phyloP scores from a whole-genome alignment of 2,113 vertebrate species.

The Gulo gulo region DNA sequence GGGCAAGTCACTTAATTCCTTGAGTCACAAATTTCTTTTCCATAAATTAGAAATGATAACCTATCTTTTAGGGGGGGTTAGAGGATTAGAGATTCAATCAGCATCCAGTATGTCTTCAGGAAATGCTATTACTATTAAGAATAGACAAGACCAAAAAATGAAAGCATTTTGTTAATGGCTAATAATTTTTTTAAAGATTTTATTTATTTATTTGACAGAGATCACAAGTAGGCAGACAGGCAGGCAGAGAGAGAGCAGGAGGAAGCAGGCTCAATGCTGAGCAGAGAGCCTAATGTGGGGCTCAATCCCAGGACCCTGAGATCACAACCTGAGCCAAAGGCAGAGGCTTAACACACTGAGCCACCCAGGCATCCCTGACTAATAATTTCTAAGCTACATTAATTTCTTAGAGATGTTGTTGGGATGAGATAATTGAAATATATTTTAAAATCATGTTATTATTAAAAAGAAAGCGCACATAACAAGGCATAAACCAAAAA shows the following conservation, averaged over 20 bases:
- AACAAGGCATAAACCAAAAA: background rate
- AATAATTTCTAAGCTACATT: background rate
- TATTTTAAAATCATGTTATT: slow-evolving; percentile 22
- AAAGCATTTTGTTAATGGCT: background rate
- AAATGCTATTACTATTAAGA: background rate
- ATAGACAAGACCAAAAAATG: background rate
- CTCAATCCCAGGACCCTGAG: too few species aligned
- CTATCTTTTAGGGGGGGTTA: background rate
- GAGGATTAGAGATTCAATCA: background rate
- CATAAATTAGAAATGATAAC: background rate
- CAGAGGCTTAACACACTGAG: too few species aligned
- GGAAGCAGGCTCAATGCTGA: too few species aligned
- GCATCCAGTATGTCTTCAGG: background rate
- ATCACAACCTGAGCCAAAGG: too few species aligned
- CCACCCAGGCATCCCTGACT: background rate
- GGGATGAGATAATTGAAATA: background rate
- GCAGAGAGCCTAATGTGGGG: too few species aligned
- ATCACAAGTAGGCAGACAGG: too few species aligned
- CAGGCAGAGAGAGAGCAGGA: too few species aligned
- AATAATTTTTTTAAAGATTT: too few species aligned
- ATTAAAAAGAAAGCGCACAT: background rate
- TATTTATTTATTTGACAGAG: too few species aligned
- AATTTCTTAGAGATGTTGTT: background rate
- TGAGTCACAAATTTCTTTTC: background rate
- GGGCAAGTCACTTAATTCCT: background rate